Conservation (phyloP, 1,140 invertebrate genomes). For the Oryzaephilus surinamensis region DNA sequence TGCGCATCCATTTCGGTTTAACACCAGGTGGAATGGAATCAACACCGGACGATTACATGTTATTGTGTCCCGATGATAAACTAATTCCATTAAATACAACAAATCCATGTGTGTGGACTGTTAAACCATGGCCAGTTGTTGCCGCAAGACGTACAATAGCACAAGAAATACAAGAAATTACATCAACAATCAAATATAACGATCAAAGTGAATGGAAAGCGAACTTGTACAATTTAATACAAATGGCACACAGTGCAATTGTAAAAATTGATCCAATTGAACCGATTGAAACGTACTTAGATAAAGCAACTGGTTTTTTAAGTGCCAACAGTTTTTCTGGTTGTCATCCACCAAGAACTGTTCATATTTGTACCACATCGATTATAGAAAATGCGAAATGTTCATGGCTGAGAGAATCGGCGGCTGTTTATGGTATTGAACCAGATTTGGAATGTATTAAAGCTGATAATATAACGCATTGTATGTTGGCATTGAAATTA, state of each 20-base stretch:
- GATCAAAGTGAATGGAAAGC: conserved; percentile 40
- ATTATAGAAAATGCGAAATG: conserved; percentile 61
- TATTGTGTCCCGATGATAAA: conserved; percentile 73
- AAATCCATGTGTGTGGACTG: conserved; percentile 63
- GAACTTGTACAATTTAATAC: conserved; percentile 43
- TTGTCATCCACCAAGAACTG: conserved; percentile 51
- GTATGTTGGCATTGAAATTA: conserved; percentile 51
- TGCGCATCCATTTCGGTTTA: conserved; percentile 52
- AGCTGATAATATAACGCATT: conserved; percentile 41
- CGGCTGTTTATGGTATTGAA: conserved; percentile 56
- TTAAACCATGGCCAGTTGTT: conserved; percentile 61
- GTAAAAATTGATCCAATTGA: conserved; percentile 39
- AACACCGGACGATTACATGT: conserved; percentile 47
- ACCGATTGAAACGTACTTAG: conserved; percentile 47
- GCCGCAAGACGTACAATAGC: conserved; percentile 48
- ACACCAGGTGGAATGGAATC: conserved; percentile 30
- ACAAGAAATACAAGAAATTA: conserved; percentile 42
- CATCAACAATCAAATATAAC: conserved; percentile 35
- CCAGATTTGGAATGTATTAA: conserved; percentile 60
- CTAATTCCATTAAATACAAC: conserved; percentile 44
- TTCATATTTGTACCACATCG: conserved; percentile 50
- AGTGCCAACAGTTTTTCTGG: conserved; percentile 51
- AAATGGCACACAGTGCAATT: conserved; percentile 38
- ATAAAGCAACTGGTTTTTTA: conserved; percentile 40
- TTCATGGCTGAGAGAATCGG: conserved; percentile 57